A percentile compares a stretch with the other conserved stretches of the same genome.
Evolutionary conservation across 1,140 invertebrate genomes (phyloP).

Genomic region (Drosophila kohkoa): DNA sequence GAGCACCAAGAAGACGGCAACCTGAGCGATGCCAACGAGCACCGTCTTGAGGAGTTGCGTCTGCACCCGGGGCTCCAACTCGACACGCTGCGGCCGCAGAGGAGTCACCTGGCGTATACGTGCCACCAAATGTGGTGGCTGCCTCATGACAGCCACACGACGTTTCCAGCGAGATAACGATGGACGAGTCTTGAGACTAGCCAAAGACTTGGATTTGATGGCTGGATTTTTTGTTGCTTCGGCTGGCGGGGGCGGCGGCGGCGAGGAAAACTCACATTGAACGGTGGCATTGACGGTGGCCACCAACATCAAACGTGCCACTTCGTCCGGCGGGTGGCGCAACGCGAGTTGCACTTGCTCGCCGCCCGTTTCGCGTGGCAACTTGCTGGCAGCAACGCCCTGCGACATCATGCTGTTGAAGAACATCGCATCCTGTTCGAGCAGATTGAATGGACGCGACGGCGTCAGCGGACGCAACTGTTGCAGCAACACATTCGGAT

Average conservation of each 20-base stretch:
- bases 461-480: constrained; percentile 50
- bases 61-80: constrained; percentile 47
- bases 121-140: no score
- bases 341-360: not conserved
- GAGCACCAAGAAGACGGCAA: constrained; percentile 67
- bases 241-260: no score
- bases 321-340: not conserved
- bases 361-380: constrained; percentile 29
- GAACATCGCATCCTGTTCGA: constrained; percentile 76
- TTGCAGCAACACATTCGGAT: constrained; percentile 58
- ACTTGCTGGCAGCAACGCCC: not conserved
- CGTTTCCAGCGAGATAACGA: not conserved
- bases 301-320: constrained; percentile 5
- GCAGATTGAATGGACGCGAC: constrained; percentile 49
- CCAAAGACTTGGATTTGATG: no score
- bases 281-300: constrained; percentile 1
- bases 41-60: constrained; percentile 65
- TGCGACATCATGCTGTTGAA: constrained; percentile 58
- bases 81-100: constrained; percentile 16
- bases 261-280: not conserved
- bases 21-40: constrained; percentile 63
- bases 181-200: not conserved
- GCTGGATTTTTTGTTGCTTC: no score
- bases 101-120: constrained; percentile 33
- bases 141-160: no score